Evolutionary conservation across 2,113 vertebrate genomes (phyloP).

Genomic region (Nannospalax galili): DNA sequence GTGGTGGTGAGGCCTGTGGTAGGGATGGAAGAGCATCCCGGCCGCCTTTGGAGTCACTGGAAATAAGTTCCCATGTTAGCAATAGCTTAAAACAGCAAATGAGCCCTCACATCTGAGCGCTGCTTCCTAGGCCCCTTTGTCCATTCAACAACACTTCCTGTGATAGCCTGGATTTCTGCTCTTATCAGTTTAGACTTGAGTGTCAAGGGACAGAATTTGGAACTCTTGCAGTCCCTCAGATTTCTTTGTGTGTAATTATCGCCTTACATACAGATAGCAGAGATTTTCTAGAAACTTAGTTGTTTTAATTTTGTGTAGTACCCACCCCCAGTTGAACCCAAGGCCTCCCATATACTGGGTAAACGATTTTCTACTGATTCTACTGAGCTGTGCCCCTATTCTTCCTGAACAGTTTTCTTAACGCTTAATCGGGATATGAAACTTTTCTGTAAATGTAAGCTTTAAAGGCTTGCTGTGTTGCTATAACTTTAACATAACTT

Average conservation of each 20-base stretch:
- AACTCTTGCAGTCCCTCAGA: not conserved
- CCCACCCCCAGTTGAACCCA: not conserved
- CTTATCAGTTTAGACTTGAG: conserved; percentile 35
- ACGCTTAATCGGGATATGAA: not conserved
- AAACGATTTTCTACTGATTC: not conserved
- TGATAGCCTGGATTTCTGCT: not conserved
- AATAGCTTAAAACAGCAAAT: not conserved
- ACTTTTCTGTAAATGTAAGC: conserved; percentile 34
- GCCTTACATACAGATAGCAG: not conserved
- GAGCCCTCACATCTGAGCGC: not conserved
- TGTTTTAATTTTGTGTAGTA: conserved; percentile 37
- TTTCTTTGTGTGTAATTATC: not conserved
- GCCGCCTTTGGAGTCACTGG: not conserved
- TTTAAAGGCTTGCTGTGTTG: conserved; percentile 18
- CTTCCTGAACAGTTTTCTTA: not conserved
- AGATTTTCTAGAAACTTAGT: not conserved
- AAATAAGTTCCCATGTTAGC: not conserved
- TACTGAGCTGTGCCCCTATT: not conserved
- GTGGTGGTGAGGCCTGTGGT: not conserved
- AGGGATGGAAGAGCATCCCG: not conserved
- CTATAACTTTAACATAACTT: conserved; percentile 7
- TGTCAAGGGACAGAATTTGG: not conserved
- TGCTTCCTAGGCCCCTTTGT: not conserved
- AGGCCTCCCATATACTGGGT: not conserved
- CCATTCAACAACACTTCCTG: not conserved